Base-by-base conservation (phyloP, 2,888 invertebrate species). In the Theretra japonica region DNA sequence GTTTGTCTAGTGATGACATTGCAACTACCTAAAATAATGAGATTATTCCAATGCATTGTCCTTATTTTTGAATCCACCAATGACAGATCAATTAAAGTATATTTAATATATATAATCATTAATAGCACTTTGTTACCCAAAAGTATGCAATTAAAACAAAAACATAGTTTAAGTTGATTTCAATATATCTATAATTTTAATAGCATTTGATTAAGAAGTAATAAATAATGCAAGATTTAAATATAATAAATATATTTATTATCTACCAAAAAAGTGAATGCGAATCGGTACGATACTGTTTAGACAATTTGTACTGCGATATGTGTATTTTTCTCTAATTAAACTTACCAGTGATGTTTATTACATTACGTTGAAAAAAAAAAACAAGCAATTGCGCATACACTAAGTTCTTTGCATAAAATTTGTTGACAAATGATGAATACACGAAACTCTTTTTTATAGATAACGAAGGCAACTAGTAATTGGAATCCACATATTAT, bases 1-100 rank as follows among this genome's bases (percentile, higher is more conserved):
- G 96, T 87, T 96, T 96, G 72, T 95, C 89, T 88, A 86, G 94
- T n/a, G 86, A 84, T 74, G 90, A 87, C 94, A 94, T 94, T 79
- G 19, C 19, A 70, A 25, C 21, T 65, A 65, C 8, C 23, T 33
- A 65, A 41, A 56, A 41, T 21, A 57, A 57, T 56, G 7, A 57
- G 17, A 41, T 11, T 41, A 41, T 15, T 41, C 3, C 1, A 11
- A 15, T 15, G 15, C 1, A 41, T 41, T 41, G 11, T 41, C 41
- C 23, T 33, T 69, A 57, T 23, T 56, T 15, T 19, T 30, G 23
- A 28, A 69, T 25, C 28, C 8, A 28, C 11, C 41, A 41, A 15
- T 41, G 28, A 28, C 4, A 41, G 1, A 41, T 41, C 15, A 41
- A 41, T 15, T 11, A 11, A 11, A 15, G 0, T 11, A 3, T 41